Conservation (phyloP, 2,113 vertebrate species). For the Pipra filicauda region DNA sequence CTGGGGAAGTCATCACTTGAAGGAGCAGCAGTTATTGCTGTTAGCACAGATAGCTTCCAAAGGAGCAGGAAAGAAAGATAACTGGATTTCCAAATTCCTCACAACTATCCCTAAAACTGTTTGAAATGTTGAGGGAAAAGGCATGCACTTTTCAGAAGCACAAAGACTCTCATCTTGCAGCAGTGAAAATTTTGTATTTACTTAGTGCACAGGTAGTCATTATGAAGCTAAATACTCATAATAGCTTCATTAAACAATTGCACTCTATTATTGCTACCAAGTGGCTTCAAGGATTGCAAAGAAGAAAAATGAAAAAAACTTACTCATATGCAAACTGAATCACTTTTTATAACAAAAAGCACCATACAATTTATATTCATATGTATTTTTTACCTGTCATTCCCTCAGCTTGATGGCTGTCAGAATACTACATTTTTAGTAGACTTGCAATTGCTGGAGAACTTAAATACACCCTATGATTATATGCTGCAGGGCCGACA, state of each 20-base stretch:
- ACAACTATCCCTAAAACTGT: background rate
- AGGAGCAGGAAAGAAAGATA: background rate
- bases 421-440: conserved; percentile 49
- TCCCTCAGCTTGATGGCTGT: conserved; percentile 46
- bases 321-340: conserved; percentile 8
- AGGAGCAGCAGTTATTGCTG: background rate
- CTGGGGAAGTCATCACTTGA: background rate
- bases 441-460: conserved; percentile 52
- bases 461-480: conserved; percentile 56
- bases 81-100: background rate
- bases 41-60: background rate
- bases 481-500: conserved; percentile 29
- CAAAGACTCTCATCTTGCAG: background rate
- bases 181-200: background rate
- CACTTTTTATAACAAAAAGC: conserved; percentile 37
- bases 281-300: background rate
- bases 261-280: background rate
- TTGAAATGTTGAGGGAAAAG: background rate
- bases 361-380: conserved; percentile 26
- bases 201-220: background rate
- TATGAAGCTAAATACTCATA: conserved; percentile 9
- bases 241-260: conserved; percentile 29
- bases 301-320: background rate
- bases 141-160: background rate
- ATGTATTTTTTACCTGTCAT: conserved; percentile 56